Base-by-base conservation (phyloP, 1,140 invertebrate species). In the Brachionus manjavacas region DNA sequence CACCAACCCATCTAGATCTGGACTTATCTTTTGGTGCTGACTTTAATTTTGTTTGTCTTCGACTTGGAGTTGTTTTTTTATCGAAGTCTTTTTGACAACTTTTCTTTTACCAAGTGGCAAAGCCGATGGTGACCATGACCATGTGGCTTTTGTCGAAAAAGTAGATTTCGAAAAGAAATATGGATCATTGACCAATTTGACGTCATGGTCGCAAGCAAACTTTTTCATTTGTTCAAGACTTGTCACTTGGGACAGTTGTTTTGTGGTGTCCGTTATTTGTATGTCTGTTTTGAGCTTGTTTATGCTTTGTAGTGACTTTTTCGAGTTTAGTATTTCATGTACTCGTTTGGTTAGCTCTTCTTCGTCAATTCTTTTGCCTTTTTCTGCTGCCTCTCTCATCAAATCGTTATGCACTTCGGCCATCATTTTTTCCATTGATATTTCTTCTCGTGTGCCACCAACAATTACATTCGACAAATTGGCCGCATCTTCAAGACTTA, bases 321-420 rank as follows among this genome's bases (percentile, higher is more conserved):
- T 76, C 14, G 72, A 76, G 16, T 81, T 81, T 16, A 70, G n/a
- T 20, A 83, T 68, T 72, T 68, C 60, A 31, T 83, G 60, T 16
- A 83, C 52, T 68, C 64, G 39, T 43, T 60, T 52, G n/a, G 60
- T 83, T 41, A 28, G 64, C n/a, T 83, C 35, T 31, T 25, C 25
- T 68, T 46, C 43, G 43, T 46, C 43, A 46, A 46, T 46, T 46
- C 43, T 46, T 11, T 0, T 12, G 6, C 81, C 60, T 20, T 68
- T 68, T 46, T 68, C 25, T 23, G 31, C 39, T 52, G 64, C 64
- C 35, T 70, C 64, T 70, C n/a, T 46, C 35, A 70, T 68, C 12
- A 70, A n/a, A 20, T 83, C 55, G n/a, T 66, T 39, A 41, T 83
- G 79, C n/a, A 66, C 55, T 70, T 83, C 12, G 43, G 81, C 81